A percentile compares a stretch with the other conserved stretches of the same genome.
These are phyloP conservation scores for Rhabdomys pumilio DNA, from an alignment of 2,797 vertebrate species.

Conservation along the genomic window DNA sequence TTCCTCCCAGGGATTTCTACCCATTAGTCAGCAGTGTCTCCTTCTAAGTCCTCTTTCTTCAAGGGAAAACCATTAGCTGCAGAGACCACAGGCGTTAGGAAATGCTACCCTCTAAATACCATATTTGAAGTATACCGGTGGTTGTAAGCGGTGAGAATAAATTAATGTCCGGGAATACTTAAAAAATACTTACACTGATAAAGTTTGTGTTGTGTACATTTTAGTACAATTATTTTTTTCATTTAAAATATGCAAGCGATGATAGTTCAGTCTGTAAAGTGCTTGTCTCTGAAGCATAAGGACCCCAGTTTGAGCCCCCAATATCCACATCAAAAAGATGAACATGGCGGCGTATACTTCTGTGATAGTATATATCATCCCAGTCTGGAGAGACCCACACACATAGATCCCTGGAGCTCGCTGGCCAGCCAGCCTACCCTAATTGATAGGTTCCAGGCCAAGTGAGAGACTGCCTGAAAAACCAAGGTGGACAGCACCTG, in stretches of 20 bases:
- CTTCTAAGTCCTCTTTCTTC: conserved; percentile 3
- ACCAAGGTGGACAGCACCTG: not conserved
- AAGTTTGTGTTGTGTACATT: not conserved
- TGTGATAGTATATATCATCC: not conserved
- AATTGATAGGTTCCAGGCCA: not conserved
- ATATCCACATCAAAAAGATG: not conserved
- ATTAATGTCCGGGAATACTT: not conserved
- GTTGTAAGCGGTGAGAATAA: rapidly evolving
- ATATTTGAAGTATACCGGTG: not conserved
- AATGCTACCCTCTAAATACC: not conserved
- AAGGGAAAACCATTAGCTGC: conserved; percentile 62
- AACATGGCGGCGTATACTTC: not conserved
- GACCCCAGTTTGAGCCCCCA: not conserved
- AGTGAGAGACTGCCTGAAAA: not conserved
- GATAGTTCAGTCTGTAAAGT: not conserved
- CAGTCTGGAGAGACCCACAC: not conserved
- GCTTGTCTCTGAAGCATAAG: not conserved
- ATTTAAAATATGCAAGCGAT: not conserved
- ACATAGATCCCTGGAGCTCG: not conserved
- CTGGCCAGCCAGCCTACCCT: not conserved
- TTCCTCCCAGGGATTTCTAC: conserved; percentile 8
- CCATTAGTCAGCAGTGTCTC: conserved; percentile 40
- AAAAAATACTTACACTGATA: conserved; percentile 15
- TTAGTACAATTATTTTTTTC: not conserved
- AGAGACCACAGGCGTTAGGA: conserved; percentile 8